Evolutionary conservation across 2,113 vertebrate genomes (phyloP).

Genomic region (Antechinus flavipes): DNA sequence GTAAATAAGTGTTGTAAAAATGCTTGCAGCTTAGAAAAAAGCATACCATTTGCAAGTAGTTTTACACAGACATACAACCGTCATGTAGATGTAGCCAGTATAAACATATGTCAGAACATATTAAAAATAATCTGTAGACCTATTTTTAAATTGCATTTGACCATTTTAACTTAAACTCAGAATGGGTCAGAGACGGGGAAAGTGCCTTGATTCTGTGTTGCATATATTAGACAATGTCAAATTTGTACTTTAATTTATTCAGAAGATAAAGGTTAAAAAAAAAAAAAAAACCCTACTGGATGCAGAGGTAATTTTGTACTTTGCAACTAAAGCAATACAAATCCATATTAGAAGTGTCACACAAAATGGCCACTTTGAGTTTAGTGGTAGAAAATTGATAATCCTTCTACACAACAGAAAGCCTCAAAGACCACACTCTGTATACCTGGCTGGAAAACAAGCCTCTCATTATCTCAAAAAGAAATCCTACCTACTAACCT

Average conservation of each 20-base stretch:
- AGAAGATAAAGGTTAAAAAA: not conserved
- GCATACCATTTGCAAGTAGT: conserved; percentile 76
- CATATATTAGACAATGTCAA: not conserved
- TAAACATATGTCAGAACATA: conserved; percentile 69
- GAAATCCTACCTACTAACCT: conserved; percentile 71
- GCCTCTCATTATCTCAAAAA: conserved; percentile 47
- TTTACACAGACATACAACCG: conserved; percentile 65
- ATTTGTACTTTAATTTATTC: conserved; percentile 6
- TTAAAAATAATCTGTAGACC: conserved; percentile 63
- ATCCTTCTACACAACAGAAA: not conserved
- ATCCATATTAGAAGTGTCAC: conserved; percentile 7
- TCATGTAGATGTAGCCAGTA: conserved; percentile 76
- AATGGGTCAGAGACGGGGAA: not conserved
- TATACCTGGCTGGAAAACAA: conserved; percentile 44
- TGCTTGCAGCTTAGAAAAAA: conserved; percentile 76
- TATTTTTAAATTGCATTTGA: conserved; percentile 70
- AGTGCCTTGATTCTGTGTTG: not conserved
- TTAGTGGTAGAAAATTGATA: conserved; percentile 46
- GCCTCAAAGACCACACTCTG: conserved; percentile 31
- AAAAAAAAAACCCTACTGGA: not conserved
- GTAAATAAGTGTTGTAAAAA: conserved; percentile 85
- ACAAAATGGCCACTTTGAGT: conserved; percentile 49
- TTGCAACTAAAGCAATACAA: not conserved
- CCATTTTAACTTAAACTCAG: conserved; percentile 63
- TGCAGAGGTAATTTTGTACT: not conserved